Percentiles rank a stretch among this genome's conserved stretches.
phyloP scores from a whole-genome alignment of 1,140 invertebrate genomes.

The Drosophila kepulauana region DNA sequence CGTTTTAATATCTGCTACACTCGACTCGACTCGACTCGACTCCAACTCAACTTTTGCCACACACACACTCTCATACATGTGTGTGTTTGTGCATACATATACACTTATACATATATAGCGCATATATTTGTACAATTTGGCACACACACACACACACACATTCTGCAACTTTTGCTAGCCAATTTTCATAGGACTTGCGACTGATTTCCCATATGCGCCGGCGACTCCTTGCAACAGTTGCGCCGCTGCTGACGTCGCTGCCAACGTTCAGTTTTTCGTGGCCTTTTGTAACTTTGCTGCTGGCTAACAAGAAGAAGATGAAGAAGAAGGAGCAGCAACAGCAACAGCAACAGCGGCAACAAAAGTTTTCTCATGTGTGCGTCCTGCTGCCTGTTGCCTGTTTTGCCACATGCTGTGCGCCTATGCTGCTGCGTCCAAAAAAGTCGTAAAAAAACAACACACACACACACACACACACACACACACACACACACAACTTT shows the following conservation, averaged over 20 bases:
- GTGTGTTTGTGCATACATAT: constrained; percentile 16
- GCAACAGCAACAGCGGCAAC: constrained; percentile 25
- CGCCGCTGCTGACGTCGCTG: constrained; percentile 34
- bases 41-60: constrained; percentile 76
- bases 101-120: constrained; percentile 58
- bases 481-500: constrained; percentile 63
- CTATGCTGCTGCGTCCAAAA: constrained; percentile 42
- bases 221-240: constrained; percentile 36
- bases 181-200: constrained; percentile 75
- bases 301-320: constrained; percentile 54
- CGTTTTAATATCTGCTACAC: constrained; percentile 83
- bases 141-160: constrained; percentile 63
- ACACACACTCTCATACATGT: constrained; percentile 4
- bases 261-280: constrained; percentile 52
- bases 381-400: constrained; percentile 27
- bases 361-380: constrained; percentile 43
- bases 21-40: constrained; percentile 66
- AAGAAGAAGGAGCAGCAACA: constrained; percentile 35
- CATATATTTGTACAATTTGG: constrained; percentile 84
- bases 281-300: constrained; percentile 69
- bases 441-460: constrained; percentile 1
- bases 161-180: constrained; percentile 77
- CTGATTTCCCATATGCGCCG: constrained; percentile 80
- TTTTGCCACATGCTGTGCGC: constrained; percentile 43
- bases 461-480: not conserved